Evolutionary conservation across 2,888 invertebrate species (phyloP).

Genomic region (Polyommatus iphigenia): DNA sequence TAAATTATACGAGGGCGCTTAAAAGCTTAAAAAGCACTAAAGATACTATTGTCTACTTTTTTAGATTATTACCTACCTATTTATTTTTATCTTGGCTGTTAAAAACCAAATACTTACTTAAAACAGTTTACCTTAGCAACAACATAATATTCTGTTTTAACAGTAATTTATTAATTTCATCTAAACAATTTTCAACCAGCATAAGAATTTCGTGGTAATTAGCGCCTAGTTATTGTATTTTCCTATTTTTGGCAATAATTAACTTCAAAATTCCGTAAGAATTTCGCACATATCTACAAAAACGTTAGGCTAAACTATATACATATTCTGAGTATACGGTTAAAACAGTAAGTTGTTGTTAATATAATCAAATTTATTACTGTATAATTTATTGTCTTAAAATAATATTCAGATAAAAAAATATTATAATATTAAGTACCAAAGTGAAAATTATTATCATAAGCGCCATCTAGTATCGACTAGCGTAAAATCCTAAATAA

Average conservation of each 20-base stretch:
- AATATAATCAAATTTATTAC: not conserved
- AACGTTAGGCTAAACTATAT: not conserved
- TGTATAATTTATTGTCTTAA: not conserved
- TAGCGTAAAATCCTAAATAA: not conserved
- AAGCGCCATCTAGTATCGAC: slow-evolving; percentile 8
- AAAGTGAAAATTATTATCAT: too few species aligned
- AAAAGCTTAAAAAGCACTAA: too few species aligned
- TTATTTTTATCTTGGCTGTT: too few species aligned
- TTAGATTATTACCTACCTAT: too few species aligned
- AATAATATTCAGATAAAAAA: not conserved
- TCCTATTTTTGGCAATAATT: not conserved
- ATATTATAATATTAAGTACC: not conserved
- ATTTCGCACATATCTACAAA: not conserved
- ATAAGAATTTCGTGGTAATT: not conserved
- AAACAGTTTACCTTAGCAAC: too few species aligned
- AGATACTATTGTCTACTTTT: too few species aligned
- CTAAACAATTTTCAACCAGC: not conserved
- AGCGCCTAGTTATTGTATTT: not conserved
- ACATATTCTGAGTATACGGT: too few species aligned
- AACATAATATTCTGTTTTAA: not conserved
- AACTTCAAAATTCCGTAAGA: not conserved
- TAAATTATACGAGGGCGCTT: too few species aligned
- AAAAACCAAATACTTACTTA: too few species aligned
- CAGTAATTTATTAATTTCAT: not conserved
- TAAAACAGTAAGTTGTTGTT: too few species aligned